These are phyloP conservation scores for Florisuga fusca DNA, from an alignment of 2,797 vertebrate genomes.

Conservation along the genomic window DNA sequence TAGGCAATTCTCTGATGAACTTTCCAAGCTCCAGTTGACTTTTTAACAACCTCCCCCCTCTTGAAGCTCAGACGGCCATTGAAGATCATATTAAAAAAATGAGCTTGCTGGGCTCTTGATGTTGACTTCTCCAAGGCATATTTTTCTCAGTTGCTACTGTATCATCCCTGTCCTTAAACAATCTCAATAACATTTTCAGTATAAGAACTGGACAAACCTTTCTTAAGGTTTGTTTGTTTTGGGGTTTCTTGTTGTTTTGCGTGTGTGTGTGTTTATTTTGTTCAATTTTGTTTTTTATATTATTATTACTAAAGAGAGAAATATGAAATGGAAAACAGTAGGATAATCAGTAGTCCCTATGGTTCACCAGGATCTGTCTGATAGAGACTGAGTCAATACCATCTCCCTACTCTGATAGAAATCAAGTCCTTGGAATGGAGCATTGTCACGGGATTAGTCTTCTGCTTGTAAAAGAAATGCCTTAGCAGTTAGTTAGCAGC, in stretches of 20 bases:
- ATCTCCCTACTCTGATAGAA: background rate
- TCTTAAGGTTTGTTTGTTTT: background rate
- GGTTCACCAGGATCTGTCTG: background rate
- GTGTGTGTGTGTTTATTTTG: too few species aligned
- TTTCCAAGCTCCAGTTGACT: background rate
- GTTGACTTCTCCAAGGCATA: background rate
- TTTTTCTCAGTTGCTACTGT: background rate
- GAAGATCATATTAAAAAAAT: background rate
- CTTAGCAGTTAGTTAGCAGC: conserved; percentile 40
- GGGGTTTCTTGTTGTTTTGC: too few species aligned
- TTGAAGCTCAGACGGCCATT: background rate
- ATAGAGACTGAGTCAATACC: background rate
- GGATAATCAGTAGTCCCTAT: background rate
- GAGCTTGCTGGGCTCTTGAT: conserved; percentile 6
- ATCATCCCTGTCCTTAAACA: background rate
- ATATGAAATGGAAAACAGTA: background rate
- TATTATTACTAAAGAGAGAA: background rate
- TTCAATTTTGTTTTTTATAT: background rate
- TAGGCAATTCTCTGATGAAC: background rate
- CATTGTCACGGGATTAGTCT: conserved; percentile 45
- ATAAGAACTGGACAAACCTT: background rate
- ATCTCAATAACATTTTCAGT: background rate
- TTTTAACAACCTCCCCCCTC: background rate
- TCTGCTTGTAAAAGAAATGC: conserved; percentile 57
- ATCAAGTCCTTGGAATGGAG: conserved; percentile 2